Conservation (phyloP, 2,113 vertebrate genomes). For the Centropristis striata region DNA sequence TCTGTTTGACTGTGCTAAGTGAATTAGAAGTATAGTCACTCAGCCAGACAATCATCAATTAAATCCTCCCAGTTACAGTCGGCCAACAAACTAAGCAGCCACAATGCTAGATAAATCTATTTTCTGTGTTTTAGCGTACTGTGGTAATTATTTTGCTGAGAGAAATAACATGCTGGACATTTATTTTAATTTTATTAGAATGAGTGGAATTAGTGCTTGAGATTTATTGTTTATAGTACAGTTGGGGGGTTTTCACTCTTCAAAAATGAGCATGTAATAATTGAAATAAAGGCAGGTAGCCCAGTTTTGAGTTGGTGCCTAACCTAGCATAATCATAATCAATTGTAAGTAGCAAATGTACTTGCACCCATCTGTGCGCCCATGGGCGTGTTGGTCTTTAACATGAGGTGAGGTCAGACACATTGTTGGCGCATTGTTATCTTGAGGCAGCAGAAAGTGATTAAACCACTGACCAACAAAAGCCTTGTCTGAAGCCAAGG, state of each 20-base stretch:
- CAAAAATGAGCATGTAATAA: conserved; percentile 2
- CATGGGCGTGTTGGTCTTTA: too few relatives aligned
- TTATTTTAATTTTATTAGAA: conserved; percentile 29
- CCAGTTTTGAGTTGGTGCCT: neutral
- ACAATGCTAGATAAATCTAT: conserved; percentile 38
- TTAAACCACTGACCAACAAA: too few relatives aligned
- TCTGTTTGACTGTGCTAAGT: conserved; percentile 60
- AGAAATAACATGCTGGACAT: conserved; percentile 8
- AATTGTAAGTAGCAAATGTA: too few relatives aligned
- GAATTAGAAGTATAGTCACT: conserved; percentile 68
- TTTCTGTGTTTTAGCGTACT: conserved; percentile 30
- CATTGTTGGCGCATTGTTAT: too few relatives aligned
- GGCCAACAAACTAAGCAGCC: conserved; percentile 35
- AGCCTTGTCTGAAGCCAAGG: too few relatives aligned
- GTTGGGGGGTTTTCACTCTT: neutral
- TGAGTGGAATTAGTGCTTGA: neutral
- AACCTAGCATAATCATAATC: neutral
- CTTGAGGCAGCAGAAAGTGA: too few relatives aligned
- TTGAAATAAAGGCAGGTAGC: neutral
- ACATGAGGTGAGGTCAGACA: too few relatives aligned
- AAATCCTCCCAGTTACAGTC: conserved; percentile 41
- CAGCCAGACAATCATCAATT: conserved; percentile 71
- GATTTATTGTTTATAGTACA: neutral
- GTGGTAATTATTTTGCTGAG: conserved; percentile 34
- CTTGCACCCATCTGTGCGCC: too few relatives aligned